Evolutionary conservation across 92 coral and sea anemone genomes (phyloP), one percentile per base, ranked within the genome.

Genomic region (Virgularia gustaviana): DNA sequence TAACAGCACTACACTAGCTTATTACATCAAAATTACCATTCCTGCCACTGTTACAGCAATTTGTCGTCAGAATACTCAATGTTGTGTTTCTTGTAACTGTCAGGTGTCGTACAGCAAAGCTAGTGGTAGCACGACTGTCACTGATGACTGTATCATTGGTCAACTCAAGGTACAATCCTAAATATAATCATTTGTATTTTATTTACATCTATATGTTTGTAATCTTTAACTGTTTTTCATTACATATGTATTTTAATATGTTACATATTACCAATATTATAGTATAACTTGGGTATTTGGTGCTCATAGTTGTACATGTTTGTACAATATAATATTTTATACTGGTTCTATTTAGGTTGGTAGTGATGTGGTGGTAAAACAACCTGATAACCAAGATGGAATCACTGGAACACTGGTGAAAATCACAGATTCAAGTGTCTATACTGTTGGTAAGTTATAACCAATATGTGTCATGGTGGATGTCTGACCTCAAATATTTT

Each of bases 381-480:
- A 79, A 51, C 88, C 83, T 4, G 94, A 92, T 82, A 96, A 96
- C 30, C 87, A 85, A 24, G 83, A 77, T 34, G n/a, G n/a, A n/a
- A 83, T 86, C 83, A 87, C 83, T 55, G 98, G 94, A 68, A 83
- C 84, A 8, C 81, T 89, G 39, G 74, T 84, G 16, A 92, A 92
- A 74, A 89, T 92, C 55, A 92, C 96, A 34, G 98, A 92, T 77
- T 95, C 98, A 22, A 92, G 98, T 64, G 82, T 85, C 4, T 92
- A 92, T 49, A 92, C 98, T 75, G 98, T 92, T 65, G 97, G 97
- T 90, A 73, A 85, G 87, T 51, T 18, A 25, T 15, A 47, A 47
- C 34, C 30, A 72, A 10, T 71, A 63, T 70, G 34, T 20, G 43
- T 49, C 47, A 37, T 9, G 38, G 70, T 60, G 25, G 10, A 27